Evolutionary conservation across 2,888 invertebrate genomes (phyloP).

Genomic region (Sesia bembeciformis): DNA sequence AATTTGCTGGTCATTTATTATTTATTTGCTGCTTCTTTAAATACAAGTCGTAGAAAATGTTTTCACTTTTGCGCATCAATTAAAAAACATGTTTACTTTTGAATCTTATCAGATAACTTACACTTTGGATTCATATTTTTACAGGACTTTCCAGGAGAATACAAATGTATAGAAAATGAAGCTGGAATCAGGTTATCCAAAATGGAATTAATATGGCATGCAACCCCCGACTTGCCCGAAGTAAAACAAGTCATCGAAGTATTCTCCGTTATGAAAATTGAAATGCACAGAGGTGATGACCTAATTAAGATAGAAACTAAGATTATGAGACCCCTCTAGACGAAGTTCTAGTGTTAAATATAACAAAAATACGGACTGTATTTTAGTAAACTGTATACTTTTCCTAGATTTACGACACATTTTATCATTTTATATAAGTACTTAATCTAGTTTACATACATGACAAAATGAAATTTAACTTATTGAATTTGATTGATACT

Average conservation of each 20-base stretch:
- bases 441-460: no score
- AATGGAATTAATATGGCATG: conserved; percentile 55
- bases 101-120: no score
- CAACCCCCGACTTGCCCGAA: conserved; percentile 25
- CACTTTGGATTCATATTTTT: conserved; percentile 9
- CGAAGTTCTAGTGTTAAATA: not conserved
- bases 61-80: no score
- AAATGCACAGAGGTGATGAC: conserved; percentile 54
- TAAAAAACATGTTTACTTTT: no score
- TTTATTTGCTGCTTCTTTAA: no score
- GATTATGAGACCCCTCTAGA: conserved; percentile 40
- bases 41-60: no score
- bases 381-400: no score
- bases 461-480: no score
- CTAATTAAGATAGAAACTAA: conserved; percentile 55
- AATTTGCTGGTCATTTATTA: no score
- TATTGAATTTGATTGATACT: no score
- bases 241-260: conserved; percentile 51
- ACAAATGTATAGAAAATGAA: conserved; percentile 47
- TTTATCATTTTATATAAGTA: no score
- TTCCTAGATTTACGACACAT: no score
- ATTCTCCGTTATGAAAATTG: conserved; percentile 51
- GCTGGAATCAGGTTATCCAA: conserved; percentile 46
- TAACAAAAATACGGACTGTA: not conserved
- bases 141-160: conserved; percentile 62